These are phyloP conservation scores for Dolichotis patagonum DNA, from an alignment of 2,113 vertebrate genomes.

Conservation along the genomic window DNA sequence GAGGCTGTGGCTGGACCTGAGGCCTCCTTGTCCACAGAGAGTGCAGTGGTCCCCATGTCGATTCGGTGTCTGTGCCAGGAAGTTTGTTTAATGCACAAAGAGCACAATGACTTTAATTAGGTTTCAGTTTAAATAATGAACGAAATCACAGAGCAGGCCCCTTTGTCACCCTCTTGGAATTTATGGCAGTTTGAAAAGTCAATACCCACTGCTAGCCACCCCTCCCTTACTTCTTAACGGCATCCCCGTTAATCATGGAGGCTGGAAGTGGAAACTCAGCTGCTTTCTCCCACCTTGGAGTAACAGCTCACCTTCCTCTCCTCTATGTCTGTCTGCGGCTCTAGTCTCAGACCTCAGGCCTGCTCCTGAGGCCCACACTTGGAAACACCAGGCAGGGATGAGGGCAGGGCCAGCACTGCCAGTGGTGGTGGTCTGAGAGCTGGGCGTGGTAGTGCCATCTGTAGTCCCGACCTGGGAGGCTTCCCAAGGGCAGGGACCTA, in stretches of 20 bases:
- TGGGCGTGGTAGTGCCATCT: background rate
- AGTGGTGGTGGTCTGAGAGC: background rate
- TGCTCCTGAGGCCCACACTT: background rate
- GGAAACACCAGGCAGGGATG: background rate
- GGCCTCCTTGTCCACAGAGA: background rate
- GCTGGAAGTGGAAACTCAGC: slow-evolving; percentile 68
- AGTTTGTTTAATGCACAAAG: slow-evolving; percentile 80
- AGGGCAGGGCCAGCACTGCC: background rate
- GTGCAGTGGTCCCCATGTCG: background rate
- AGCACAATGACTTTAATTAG: slow-evolving; percentile 84
- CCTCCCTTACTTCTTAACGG: slow-evolving; percentile 70
- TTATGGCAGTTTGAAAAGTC: slow-evolving; percentile 82
- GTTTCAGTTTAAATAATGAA: slow-evolving; percentile 83
- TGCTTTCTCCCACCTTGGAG: background rate
- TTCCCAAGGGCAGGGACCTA: background rate
- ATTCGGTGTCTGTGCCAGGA: slow-evolving; percentile 54
- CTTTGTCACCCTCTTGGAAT: slow-evolving; percentile 78
- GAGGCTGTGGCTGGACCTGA: background rate
- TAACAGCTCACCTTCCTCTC: background rate
- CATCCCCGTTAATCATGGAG: slow-evolving; percentile 62
- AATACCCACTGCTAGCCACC: slow-evolving; percentile 71
- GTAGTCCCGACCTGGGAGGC: background rate
- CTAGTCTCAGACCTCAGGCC: background rate
- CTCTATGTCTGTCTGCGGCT: background rate
- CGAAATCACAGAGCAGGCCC: slow-evolving; percentile 76